These are phyloP conservation scores for Miltochrista miniata DNA, from an alignment of 2,888 invertebrate species.

Conservation along the genomic window DNA sequence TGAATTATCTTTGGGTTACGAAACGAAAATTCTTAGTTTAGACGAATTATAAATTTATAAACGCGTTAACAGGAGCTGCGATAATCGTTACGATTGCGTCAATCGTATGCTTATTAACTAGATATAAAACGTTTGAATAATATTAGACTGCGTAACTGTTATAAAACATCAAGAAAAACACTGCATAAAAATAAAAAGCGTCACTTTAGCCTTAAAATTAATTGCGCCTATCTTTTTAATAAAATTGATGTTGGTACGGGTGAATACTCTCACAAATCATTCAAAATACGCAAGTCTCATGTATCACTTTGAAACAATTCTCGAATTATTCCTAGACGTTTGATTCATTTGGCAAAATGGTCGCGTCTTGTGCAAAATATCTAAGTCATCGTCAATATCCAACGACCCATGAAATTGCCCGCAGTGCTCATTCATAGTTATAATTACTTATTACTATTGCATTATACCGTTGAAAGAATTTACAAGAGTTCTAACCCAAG, in stretches of 20 bases:
- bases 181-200: background rate
- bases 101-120: too few relatives aligned
- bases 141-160: too few relatives aligned
- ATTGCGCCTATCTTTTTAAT: background rate
- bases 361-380: conserved; percentile 28
- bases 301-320: conserved; percentile 4
- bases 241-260: conserved; percentile 2
- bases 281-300: conserved; percentile 1
- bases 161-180: background rate
- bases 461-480: conserved; percentile 28
- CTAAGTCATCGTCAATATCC: conserved; percentile 34
- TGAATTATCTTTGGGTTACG: too few relatives aligned
- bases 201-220: background rate
- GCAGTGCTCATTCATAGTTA: conserved; percentile 51
- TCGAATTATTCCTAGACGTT: conserved; percentile 6
- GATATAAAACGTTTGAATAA: too few relatives aligned
- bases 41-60: too few relatives aligned
- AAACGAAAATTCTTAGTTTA: too few relatives aligned
- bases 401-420: conserved; percentile 64
- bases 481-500: conserved; percentile 29
- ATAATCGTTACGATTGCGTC: too few relatives aligned
- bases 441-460: conserved; percentile 55
- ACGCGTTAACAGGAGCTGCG: too few relatives aligned
- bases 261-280: conserved; percentile 9
- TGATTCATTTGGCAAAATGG: conserved; percentile 19